These are phyloP conservation scores for Dinomys branickii DNA, from an alignment of 2,113 vertebrate genomes.

Conservation along the genomic window DNA sequence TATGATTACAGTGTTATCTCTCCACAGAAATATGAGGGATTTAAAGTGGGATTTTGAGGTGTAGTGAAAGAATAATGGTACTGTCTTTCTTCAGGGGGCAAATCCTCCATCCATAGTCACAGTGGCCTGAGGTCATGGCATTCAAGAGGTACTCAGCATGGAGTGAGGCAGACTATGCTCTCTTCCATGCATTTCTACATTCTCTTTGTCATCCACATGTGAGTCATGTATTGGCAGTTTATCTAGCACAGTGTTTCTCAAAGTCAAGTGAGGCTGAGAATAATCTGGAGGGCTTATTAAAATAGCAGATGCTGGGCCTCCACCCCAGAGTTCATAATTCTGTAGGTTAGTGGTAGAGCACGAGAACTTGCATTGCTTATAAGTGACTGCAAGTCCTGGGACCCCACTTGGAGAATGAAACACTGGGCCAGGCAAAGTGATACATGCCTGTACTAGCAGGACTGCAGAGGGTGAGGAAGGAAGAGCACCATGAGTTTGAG, in stretches of 20 bases:
- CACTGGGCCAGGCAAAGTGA: not conserved
- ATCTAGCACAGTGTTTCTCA: not conserved
- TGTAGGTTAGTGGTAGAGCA: not conserved
- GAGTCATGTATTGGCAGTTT: not conserved
- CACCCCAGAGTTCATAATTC: not conserved
- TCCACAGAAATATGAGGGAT: not conserved
- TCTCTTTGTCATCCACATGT: not conserved
- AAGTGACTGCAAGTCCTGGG: not conserved
- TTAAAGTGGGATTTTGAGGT: not conserved
- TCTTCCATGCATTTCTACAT: not conserved
- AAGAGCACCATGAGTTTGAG: not conserved
- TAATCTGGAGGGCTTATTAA: not conserved
- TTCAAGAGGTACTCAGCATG: not conserved
- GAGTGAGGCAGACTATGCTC: not conserved
- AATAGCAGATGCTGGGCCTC: not conserved
- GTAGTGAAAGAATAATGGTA: not conserved
- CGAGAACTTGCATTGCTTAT: slow-evolving; percentile 1
- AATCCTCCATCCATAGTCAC: not conserved
- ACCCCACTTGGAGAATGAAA: not conserved
- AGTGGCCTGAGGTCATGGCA: not conserved
- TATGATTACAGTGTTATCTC: not conserved
- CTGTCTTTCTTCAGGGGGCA: not conserved
- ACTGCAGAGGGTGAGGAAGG: not conserved
- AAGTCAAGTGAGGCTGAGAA: slow-evolving; percentile 11
- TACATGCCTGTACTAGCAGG: not conserved